Percentiles rank a stretch among this genome's conserved stretches.
These are phyloP conservation scores for Sebastes schlegelii DNA, from an alignment of 2,113 vertebrate genomes.

Conservation along the genomic window DNA sequence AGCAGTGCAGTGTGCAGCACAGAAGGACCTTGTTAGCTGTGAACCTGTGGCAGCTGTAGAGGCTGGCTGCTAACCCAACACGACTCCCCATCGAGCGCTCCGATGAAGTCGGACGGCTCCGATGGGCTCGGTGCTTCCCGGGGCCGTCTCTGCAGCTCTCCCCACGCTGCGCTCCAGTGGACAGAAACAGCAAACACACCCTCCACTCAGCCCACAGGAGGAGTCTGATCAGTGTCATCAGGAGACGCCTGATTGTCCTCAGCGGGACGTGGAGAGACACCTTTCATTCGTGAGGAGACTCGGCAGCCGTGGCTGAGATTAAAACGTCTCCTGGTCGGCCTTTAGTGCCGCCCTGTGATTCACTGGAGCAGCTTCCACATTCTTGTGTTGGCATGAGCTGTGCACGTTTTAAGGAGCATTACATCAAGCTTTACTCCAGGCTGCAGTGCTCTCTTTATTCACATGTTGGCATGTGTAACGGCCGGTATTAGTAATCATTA, in stretches of 20 bases:
- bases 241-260: constrained; percentile 41
- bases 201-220: constrained; percentile 13
- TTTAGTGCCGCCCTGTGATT: constrained; percentile 11
- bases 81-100: constrained; percentile 10
- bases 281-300: constrained; percentile 36
- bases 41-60: constrained; percentile 18
- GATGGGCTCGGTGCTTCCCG: constrained; percentile 54
- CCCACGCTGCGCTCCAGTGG: constrained; percentile 34
- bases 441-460: neutral
- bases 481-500: too few relatives aligned
- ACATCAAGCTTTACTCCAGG: constrained; percentile 10
- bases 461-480: too few relatives aligned
- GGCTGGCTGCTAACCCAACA: constrained; percentile 33
- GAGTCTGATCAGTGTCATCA: constrained; percentile 37
- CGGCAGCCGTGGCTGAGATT: constrained; percentile 28
- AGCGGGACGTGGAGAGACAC: constrained; percentile 26
- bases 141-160: constrained; percentile 35
- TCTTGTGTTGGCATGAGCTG: constrained; percentile 10
- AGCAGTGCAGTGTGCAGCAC: constrained; percentile 9
- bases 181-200: constrained; percentile 26
- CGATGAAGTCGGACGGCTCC: constrained; percentile 61
- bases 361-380: neutral
- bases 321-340: constrained; percentile 21
- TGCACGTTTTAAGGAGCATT: constrained; percentile 2
- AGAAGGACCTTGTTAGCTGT: constrained; percentile 42